Conservation (phyloP, 2,888 invertebrate species). For the Apotomis turbidana region DNA sequence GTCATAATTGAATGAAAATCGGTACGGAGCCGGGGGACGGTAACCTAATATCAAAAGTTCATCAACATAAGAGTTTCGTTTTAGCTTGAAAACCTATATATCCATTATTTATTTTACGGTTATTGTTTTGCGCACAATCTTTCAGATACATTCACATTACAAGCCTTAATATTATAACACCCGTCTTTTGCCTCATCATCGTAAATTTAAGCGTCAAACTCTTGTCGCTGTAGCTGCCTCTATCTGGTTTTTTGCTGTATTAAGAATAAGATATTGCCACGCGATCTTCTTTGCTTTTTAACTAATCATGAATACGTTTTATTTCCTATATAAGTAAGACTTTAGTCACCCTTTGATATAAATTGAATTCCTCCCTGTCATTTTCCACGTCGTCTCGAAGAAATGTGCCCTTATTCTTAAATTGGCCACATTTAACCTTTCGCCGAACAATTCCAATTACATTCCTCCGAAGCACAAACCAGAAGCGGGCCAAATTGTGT, state of each 20-base stretch:
- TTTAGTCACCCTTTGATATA: background rate
- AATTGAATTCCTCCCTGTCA: conserved; percentile 36
- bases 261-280: too few relatives aligned
- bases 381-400: conserved; percentile 28
- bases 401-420: conserved; percentile 62
- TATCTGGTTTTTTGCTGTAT: too few relatives aligned
- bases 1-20: conserved; percentile 37
- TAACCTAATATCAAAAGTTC: conserved; percentile 15
- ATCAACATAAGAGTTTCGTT: background rate
- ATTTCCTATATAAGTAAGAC: background rate
- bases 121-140: too few relatives aligned
- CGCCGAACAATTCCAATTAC: conserved; percentile 78
- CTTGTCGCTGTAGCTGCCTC: too few relatives aligned
- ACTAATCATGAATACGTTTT: too few relatives aligned
- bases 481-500: conserved; percentile 61
- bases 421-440: conserved; percentile 71
- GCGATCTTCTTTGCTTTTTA: too few relatives aligned
- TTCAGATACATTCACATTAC: too few relatives aligned
- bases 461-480: conserved; percentile 64
- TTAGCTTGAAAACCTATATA: too few relatives aligned
- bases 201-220: too few relatives aligned
- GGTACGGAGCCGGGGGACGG: conserved; percentile 8
- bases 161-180: too few relatives aligned
- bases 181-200: too few relatives aligned
- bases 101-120: too few relatives aligned